These are phyloP conservation scores for Oenanthe oenanthe DNA, from an alignment of 2,113 vertebrate genomes.

Conservation along the genomic window DNA sequence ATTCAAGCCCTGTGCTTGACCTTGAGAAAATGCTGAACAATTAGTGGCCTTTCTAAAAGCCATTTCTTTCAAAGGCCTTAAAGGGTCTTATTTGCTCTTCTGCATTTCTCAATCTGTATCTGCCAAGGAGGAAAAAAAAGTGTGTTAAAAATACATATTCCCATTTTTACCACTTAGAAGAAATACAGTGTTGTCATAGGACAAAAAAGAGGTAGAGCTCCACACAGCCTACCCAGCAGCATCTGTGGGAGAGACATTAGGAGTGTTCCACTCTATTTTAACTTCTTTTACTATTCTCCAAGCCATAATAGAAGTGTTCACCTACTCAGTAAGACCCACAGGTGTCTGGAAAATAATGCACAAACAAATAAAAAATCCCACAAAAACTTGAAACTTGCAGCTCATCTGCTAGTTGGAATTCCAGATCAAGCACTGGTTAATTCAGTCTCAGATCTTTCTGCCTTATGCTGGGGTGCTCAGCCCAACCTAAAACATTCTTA, in stretches of 20 bases:
- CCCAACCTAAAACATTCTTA: neutral
- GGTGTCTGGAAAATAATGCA: neutral
- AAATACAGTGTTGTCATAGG: neutral
- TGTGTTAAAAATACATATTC: neutral
- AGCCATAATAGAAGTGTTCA: neutral
- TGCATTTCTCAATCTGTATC: neutral
- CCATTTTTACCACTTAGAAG: neutral
- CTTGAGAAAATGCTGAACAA: neutral
- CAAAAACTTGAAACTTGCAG: accelerated
- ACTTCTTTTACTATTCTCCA: neutral
- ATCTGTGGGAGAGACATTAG: neutral
- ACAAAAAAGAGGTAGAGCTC: neutral
- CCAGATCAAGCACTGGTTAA: neutral
- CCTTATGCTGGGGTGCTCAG: neutral
- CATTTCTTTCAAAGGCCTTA: neutral
- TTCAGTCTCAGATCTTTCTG: neutral
- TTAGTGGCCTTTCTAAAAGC: neutral
- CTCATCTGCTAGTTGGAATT: neutral
- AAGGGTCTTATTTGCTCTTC: neutral
- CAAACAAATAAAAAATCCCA: neutral
- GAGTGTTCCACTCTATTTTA: neutral
- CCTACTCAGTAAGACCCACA: neutral
- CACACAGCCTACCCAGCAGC: neutral
- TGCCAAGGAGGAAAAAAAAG: neutral
- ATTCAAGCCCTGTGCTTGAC: neutral